phyloP scores from a whole-genome alignment of 2,797 vertebrate species.

The Salmo trutta region DNA sequence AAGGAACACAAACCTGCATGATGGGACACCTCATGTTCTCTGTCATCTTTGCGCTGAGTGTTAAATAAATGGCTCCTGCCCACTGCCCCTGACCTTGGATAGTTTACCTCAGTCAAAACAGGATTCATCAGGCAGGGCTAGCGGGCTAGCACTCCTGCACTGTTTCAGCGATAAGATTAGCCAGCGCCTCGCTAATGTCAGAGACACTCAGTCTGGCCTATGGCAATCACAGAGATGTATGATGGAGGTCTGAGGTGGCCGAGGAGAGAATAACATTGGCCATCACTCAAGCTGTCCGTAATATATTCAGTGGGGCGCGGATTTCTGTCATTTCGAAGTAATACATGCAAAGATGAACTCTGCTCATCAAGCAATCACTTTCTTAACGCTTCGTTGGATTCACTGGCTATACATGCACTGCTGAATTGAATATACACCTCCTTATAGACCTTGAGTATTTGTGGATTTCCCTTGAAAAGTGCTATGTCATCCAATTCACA shows the following conservation, averaged over 20 bases:
- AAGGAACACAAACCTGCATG: not conserved
- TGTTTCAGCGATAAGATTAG: not conserved
- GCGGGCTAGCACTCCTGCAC: slow-evolving; percentile 10
- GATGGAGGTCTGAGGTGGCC: slow-evolving; percentile 2
- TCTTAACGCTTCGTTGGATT: not conserved
- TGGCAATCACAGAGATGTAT: not conserved
- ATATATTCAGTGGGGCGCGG: not conserved
- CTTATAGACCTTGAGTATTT: too few relatives aligned
- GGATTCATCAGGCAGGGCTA: not conserved
- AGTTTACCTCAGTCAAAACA: not conserved
- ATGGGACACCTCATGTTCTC: not conserved
- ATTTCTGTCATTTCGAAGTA: not conserved
- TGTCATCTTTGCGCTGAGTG: not conserved
- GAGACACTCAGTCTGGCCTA: slow-evolving; percentile 24
- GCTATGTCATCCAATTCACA: too few relatives aligned
- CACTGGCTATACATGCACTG: too few relatives aligned
- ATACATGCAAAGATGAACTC: not conserved
- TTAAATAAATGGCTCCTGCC: not conserved
- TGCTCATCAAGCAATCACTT: slow-evolving; percentile 10
- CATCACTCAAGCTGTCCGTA: not conserved
- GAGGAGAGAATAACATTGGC: not conserved
- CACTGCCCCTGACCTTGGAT: slow-evolving; percentile 1
- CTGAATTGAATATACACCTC: too few relatives aligned
- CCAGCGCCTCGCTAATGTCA: slow-evolving; percentile 8
- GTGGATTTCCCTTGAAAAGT: too few relatives aligned